phyloP scores from a whole-genome alignment of 2,113 vertebrate genomes.

The Sceloporus undulatus region DNA sequence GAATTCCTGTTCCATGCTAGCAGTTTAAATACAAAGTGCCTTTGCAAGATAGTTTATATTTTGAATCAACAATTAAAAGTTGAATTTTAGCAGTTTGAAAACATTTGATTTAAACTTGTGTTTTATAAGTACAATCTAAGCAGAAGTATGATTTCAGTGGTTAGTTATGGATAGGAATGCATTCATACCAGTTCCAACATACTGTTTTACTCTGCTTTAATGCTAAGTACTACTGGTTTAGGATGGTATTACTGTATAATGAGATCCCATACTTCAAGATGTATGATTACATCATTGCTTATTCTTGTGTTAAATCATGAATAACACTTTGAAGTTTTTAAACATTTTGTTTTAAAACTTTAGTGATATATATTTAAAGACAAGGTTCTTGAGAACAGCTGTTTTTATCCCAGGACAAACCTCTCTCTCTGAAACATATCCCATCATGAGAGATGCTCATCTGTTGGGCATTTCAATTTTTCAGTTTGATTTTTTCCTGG shows the following conservation, averaged over 20 bases:
- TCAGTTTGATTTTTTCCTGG: too few species aligned
- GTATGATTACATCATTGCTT: background rate
- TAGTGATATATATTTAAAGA: too few species aligned
- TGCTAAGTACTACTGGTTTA: background rate
- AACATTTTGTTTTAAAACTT: too few species aligned
- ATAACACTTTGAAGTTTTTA: too few species aligned
- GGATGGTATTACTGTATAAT: background rate
- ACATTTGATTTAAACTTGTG: too few species aligned
- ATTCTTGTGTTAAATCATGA: background rate
- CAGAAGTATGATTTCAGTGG: too few species aligned
- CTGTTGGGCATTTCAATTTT: too few species aligned
- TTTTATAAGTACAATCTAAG: too few species aligned
- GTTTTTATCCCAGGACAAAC: too few species aligned
- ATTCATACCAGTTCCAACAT: background rate
- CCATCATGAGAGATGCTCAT: too few species aligned
- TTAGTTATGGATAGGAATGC: background rate
- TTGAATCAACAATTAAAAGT: background rate
- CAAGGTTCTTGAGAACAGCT: too few species aligned
- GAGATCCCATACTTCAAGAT: background rate
- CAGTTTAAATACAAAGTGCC: background rate
- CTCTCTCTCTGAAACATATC: too few species aligned
- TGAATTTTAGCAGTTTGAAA: background rate
- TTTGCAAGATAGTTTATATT: background rate
- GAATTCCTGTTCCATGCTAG: background rate
- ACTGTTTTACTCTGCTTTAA: background rate